Percentiles rank a stretch among this genome's conserved stretches.
Conservation (phyloP, 2,888 invertebrate genomes). For the Athrips mouffetella region DNA sequence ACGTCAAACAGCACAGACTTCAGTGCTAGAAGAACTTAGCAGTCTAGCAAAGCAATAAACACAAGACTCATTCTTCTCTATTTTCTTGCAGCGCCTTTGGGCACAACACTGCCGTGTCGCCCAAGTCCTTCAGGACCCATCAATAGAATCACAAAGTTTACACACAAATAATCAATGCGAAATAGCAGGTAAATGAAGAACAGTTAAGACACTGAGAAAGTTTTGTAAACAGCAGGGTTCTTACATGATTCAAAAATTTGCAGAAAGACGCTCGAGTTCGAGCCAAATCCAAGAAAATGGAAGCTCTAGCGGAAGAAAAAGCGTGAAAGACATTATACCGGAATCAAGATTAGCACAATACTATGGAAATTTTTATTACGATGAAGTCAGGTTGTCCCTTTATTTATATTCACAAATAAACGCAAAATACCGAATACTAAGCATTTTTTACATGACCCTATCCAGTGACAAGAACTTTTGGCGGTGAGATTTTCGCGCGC, state of each 20-base stretch:
- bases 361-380: slow-evolving; percentile 78
- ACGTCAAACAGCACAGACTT: background rate
- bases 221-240: slow-evolving; percentile 58
- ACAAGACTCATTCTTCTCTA: too few species aligned
- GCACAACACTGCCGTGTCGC: slow-evolving; percentile 67
- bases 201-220: slow-evolving; percentile 47
- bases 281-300: slow-evolving; percentile 61
- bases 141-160: slow-evolving; percentile 49
- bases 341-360: slow-evolving; percentile 79
- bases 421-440: slow-evolving; percentile 2
- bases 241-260: slow-evolving; percentile 19
- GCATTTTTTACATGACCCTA: background rate
- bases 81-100: slow-evolving; percentile 65
- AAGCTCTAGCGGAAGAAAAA: slow-evolving; percentile 53
- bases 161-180: slow-evolving; percentile 56
- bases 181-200: slow-evolving; percentile 55
- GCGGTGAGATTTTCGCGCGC: slow-evolving; percentile 9
- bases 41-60: too few species aligned
- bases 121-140: slow-evolving; percentile 61
- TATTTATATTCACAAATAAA: slow-evolving; percentile 4
- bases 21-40: background rate
- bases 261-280: slow-evolving; percentile 49
- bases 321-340: slow-evolving; percentile 81
- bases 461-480: background rate
- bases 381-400: slow-evolving; percentile 55